Percentiles rank a stretch among this genome's conserved stretches.
phyloP scores from a whole-genome alignment of 1,140 invertebrate genomes.

The Schlechtendalia chinensis region DNA sequence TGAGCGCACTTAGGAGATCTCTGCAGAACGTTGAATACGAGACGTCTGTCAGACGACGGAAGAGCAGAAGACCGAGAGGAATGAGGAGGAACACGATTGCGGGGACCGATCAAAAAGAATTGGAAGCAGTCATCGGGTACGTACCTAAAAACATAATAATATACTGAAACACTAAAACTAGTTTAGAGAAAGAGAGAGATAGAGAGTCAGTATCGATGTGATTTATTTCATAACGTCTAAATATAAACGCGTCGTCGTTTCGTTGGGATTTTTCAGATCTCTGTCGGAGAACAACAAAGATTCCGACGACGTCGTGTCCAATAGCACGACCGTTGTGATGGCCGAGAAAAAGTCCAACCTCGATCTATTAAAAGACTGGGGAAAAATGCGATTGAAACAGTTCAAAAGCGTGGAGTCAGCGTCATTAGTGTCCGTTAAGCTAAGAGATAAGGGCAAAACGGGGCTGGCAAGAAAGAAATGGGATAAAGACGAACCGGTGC shows the following conservation, averaged over 20 bases:
- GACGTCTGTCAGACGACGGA: constrained; percentile 59
- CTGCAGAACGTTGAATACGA: constrained; percentile 61
- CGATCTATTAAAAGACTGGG: constrained; percentile 79
- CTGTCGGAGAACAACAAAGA: constrained; percentile 57
- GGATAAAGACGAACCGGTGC: constrained; percentile 66
- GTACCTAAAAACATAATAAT: too few species aligned
- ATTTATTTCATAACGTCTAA: background rate
- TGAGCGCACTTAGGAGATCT: constrained; percentile 78
- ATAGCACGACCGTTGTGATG: constrained; percentile 53
- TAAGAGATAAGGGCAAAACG: constrained; percentile 51
- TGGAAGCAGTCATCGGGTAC: constrained; percentile 57
- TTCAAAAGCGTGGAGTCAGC: constrained; percentile 61
- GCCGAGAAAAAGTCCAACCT: constrained; percentile 72
- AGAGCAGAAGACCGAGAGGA: constrained; percentile 73
- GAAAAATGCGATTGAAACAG: constrained; percentile 70
- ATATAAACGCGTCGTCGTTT: background rate
- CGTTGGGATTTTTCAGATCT: constrained; percentile 58
- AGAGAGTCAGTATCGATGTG: too few species aligned
- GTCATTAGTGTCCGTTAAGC: constrained; percentile 48
- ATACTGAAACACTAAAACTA: too few species aligned
- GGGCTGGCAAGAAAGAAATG: constrained; percentile 51
- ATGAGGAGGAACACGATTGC: constrained; percentile 87
- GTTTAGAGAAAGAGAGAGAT: too few species aligned
- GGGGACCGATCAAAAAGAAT: constrained; percentile 82
- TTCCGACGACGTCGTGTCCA: constrained; percentile 57